Percentiles rank a stretch among this genome's conserved stretches.
Evolutionary conservation across 2,888 invertebrate species (phyloP).

Genomic region (Drosophila gaucha): DNA sequence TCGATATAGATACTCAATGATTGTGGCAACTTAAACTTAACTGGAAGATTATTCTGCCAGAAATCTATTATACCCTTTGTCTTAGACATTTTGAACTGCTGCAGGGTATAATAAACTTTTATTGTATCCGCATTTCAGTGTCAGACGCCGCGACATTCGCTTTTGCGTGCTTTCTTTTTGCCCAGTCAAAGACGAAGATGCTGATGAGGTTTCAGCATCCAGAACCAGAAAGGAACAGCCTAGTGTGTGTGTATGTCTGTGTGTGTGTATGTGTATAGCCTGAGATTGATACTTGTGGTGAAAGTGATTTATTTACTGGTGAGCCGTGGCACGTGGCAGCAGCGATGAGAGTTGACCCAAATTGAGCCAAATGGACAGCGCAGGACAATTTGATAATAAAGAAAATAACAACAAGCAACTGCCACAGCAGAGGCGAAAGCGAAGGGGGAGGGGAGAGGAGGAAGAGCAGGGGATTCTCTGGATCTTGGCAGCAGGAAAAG

Average conservation of each 20-base stretch:
- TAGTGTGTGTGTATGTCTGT: slow-evolving; percentile 13
- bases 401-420: slow-evolving; percentile 37
- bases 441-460: background rate
- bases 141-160: slow-evolving; percentile 60
- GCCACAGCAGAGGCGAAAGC: background rate
- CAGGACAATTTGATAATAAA: slow-evolving; percentile 78
- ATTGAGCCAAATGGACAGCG: slow-evolving; percentile 71
- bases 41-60: too few relatives aligned
- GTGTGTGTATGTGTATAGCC: slow-evolving; percentile 38
- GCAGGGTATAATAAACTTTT: slow-evolving; percentile 61
- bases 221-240: slow-evolving; percentile 21
- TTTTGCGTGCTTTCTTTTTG: slow-evolving; percentile 48
- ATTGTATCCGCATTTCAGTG: slow-evolving; percentile 79
- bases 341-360: slow-evolving; percentile 61
- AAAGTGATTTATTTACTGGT: slow-evolving; percentile 76
- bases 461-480: background rate
- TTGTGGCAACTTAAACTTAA: too few relatives aligned
- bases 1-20: too few relatives aligned
- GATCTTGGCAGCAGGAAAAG: slow-evolving; percentile 17
- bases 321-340: slow-evolving; percentile 39
- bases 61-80: background rate
- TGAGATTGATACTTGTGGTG: slow-evolving; percentile 78
- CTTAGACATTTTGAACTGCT: background rate
- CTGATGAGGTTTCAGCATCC: slow-evolving; percentile 15
- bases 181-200: slow-evolving; percentile 11